These are phyloP conservation scores for Clarias macrocephalus DNA, from an alignment of 2,113 vertebrate genomes.

Conservation along the genomic window DNA sequence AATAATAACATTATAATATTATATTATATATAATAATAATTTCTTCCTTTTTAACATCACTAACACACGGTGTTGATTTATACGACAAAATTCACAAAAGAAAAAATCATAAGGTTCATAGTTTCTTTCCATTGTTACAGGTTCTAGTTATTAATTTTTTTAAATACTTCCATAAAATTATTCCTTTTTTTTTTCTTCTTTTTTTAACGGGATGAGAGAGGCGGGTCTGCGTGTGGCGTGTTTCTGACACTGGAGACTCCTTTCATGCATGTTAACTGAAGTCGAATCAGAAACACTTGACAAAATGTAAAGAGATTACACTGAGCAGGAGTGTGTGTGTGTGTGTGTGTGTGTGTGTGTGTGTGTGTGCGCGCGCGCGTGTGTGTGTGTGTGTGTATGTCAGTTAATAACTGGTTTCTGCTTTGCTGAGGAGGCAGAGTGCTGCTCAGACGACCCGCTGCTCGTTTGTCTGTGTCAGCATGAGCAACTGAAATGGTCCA, in stretches of 20 bases:
- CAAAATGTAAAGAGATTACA: background rate
- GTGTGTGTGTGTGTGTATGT: conserved; percentile 6
- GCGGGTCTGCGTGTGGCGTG: background rate
- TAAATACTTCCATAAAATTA: no score
- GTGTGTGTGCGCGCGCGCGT: conserved; percentile 17
- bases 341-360: conserved; percentile 1
- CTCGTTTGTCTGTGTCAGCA: conserved; percentile 25
- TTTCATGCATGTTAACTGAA: background rate
- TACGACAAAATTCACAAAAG: no score
- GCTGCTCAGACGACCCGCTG: background rate
- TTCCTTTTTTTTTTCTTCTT: no score
- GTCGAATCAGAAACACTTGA: background rate
- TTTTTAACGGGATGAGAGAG: background rate
- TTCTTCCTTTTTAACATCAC: background rate
- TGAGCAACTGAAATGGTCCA: conserved; percentile 5
- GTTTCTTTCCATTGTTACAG: background rate
- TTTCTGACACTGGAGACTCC: conserved; percentile 15
- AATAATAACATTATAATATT: no score
- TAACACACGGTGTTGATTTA: background rate
- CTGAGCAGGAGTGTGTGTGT: background rate
- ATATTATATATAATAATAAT: no score
- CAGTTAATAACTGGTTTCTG: conserved; percentile 8
- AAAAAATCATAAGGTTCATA: background rate
- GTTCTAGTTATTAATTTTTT: no score
- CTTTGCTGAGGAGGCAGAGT: conserved; percentile 25